Evolutionary conservation across 2,797 vertebrate species (phyloP).

Genomic region (Chaunax sp.): DNA sequence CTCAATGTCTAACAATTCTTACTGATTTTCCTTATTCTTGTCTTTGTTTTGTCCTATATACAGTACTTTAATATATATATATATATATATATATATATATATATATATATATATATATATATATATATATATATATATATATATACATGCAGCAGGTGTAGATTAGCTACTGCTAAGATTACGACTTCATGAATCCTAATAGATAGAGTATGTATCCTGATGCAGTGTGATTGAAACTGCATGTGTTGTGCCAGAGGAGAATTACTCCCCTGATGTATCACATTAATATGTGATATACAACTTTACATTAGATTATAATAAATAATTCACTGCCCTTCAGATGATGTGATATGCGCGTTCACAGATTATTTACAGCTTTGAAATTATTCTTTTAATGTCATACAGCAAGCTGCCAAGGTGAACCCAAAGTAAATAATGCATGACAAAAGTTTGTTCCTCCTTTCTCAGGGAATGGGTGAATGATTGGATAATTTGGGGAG

Average conservation of each 20-base stretch:
- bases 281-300: constrained; percentile 89
- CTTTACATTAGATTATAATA: constrained; percentile 86
- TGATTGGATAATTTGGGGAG: no score
- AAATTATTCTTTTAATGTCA: constrained; percentile 83
- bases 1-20: no score
- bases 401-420: constrained; percentile 78
- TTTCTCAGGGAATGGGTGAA: no score
- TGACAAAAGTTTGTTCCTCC: constrained; percentile 68
- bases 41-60: no score
- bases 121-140: no score
- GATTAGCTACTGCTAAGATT: constrained; percentile 77
- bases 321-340: constrained; percentile 87
- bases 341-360: constrained; percentile 79
- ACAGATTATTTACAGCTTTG: constrained; percentile 84
- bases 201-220: constrained; percentile 73
- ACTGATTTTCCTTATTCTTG: no score
- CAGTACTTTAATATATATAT: no score
- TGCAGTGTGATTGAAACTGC: constrained; percentile 73
- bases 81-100: no score
- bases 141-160: constrained; percentile 75
- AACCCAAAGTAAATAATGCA: constrained; percentile 78
- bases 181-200: constrained; percentile 80
- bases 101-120: no score
- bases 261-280: constrained; percentile 85
- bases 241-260: constrained; percentile 77